Base-by-base conservation (phyloP, 2,888 invertebrate genomes). In the Tenthredo scrophulariae region DNA sequence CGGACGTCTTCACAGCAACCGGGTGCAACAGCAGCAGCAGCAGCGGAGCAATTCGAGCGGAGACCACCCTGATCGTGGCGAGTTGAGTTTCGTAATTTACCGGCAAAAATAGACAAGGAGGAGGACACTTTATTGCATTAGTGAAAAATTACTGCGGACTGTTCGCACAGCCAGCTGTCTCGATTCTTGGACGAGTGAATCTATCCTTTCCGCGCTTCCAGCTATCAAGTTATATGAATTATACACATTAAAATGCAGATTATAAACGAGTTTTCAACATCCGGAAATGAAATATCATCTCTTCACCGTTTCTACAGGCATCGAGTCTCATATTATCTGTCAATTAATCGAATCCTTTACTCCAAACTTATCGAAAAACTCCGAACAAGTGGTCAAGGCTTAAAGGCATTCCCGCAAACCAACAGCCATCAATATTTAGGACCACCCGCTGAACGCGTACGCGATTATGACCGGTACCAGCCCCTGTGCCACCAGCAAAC, bases 1-100 rank as follows among this genome's bases (percentile, higher is more conserved):
- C 80, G 80, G 83, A 83, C 83, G 83, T 83, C 15, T 70, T 43
- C 82, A 62, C 15, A 80, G 58, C 80, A 77, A 77, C 54, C 77
- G 22, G 22, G 15, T 75, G 46, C 46, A n/a, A 7, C 15, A n/a
- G 62, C 37, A 40, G 80, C 7, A 22, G n/a, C 22, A 62, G 40
- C 54, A 77, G 58, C 46, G 22, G 40, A 2, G 50, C 29, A 50
- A 65, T n/a, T 18, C 65, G 83, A 46, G 67, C 75, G n/a, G 54
- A 84, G 89, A 89, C 89, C 89, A 89, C 89, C 89, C 85, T 88
- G 86, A 86, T 86, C 86, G 87, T 84, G 84, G 85, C 85, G 86
- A 84, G 85, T 84, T 87, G 83, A 43, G 83, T 86, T 85, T 84
- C 84, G 86, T 88, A 86, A 88, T 87, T 87, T 86, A 86, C 84